Percentiles rank a stretch among this genome's conserved stretches.
Conservation (phyloP, 2,888 invertebrate species). For the Blastobasis adustella region DNA sequence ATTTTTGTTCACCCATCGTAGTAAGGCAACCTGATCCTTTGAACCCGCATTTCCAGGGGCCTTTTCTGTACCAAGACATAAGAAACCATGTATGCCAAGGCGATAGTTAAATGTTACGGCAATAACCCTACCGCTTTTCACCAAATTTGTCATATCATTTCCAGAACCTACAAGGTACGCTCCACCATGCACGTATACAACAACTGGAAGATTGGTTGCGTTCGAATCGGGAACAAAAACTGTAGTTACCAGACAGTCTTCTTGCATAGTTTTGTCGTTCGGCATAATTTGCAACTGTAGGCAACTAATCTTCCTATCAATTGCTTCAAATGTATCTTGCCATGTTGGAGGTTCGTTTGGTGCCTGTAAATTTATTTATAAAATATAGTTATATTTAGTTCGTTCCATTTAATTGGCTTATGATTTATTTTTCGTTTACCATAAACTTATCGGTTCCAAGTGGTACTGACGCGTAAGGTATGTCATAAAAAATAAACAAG, state of each 20-base stretch:
- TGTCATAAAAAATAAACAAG: too few species aligned
- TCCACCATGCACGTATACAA: conserved; percentile 16
- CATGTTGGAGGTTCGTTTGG: too few species aligned
- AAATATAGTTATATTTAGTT: too few species aligned
- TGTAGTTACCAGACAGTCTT: conserved; percentile 8
- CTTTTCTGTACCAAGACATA: conserved; percentile 19
- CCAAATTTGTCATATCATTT: not conserved
- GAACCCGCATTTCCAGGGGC: conserved; percentile 20
- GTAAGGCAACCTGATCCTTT: conserved; percentile 16
- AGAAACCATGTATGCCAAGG: conserved; percentile 16
- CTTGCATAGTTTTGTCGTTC: conserved; percentile 3
- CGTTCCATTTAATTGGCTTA: too few species aligned
- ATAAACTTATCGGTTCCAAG: too few species aligned
- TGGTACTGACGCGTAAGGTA: too few species aligned
- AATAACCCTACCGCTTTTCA: conserved; percentile 12
- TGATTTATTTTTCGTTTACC: too few species aligned
- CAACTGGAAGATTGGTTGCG: conserved; percentile 11
- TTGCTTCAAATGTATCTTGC: too few species aligned
- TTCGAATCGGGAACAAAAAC: conserved; percentile 10
- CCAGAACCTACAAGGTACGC: conserved; percentile 11
- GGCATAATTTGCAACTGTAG: too few species aligned
- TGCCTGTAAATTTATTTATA: too few species aligned
- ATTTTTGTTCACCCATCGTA: conserved; percentile 18
- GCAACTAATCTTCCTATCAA: too few species aligned
- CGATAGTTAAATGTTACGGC: conserved; percentile 19